These are phyloP conservation scores for Nothocercus nigrocapillus DNA, from an alignment of 2,113 vertebrate species.

Conservation along the genomic window DNA sequence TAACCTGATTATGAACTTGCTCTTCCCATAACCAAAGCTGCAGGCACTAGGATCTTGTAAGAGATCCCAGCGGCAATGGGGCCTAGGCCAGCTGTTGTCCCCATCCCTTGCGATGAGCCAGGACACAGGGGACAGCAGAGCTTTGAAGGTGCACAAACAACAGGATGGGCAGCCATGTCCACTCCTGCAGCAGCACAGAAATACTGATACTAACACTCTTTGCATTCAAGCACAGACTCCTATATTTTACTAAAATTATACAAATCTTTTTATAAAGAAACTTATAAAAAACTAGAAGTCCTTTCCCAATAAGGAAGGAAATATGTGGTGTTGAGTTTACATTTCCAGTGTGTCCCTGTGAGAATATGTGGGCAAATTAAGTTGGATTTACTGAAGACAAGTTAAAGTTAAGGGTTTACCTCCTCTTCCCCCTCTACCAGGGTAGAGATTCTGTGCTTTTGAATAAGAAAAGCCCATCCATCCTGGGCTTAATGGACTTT, in stretches of 20 bases:
- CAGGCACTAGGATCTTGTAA: no score
- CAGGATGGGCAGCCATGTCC: background rate
- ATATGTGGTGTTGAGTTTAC: background rate
- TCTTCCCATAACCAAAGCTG: background rate
- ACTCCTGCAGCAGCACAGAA: background rate
- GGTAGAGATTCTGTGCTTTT: background rate
- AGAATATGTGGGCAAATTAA: background rate
- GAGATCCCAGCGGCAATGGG: background rate
- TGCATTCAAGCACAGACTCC: background rate
- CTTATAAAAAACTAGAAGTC: background rate
- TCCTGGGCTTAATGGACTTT: background rate
- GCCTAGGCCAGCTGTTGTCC: background rate
- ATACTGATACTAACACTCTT: background rate
- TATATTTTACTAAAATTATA: background rate
- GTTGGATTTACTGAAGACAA: background rate
- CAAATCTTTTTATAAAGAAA: background rate
- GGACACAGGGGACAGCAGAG: background rate
- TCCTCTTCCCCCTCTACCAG: background rate
- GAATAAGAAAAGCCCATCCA: background rate
- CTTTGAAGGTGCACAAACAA: background rate
- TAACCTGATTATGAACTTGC: background rate
- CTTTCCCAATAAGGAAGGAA: background rate
- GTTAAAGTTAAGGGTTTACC: background rate
- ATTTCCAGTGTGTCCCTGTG: background rate
- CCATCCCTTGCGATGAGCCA: background rate